A percentile compares a stretch with the other conserved stretches of the same genome.
Conservation (phyloP, 1,140 invertebrate species). For the Dolichoris vasculosae region DNA sequence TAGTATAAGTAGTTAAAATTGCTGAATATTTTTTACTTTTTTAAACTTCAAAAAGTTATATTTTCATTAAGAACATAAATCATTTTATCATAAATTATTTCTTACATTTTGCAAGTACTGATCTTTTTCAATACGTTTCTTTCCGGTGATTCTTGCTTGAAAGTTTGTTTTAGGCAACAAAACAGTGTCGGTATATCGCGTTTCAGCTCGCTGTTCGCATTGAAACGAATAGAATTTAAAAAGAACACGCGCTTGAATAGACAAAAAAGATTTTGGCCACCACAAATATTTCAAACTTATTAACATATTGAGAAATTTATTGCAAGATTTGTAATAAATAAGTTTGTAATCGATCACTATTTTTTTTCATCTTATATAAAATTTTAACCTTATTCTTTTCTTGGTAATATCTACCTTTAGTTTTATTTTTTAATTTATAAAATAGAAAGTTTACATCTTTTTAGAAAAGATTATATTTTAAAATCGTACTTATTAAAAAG, state of each 20-base stretch:
- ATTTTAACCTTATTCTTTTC: conserved; percentile 38
- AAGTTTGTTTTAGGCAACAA: conserved; percentile 83
- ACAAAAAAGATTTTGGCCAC: conserved; percentile 15
- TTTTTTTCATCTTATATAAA: neutral
- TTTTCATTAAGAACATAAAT: neutral
- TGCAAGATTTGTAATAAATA: neutral
- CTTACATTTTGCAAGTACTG: conserved; percentile 76
- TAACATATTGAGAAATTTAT: conserved; percentile 31
- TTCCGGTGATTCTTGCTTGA: conserved; percentile 76
- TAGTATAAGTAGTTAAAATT: conserved; percentile 21
- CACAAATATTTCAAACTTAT: conserved; percentile 16
- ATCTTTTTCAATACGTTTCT: conserved; percentile 78
- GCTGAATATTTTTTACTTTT: neutral
- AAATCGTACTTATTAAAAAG: neutral
- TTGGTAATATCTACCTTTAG: neutral
- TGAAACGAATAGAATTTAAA: conserved; percentile 43
- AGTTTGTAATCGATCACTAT: neutral
- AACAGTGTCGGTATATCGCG: conserved; percentile 76
- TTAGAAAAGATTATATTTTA: neutral
- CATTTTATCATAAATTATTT: conserved; percentile 8
- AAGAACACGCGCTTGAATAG: conserved; percentile 22
- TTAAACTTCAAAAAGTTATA: neutral
- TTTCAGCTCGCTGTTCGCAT: conserved; percentile 54
- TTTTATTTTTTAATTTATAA: neutral
- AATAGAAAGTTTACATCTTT: neutral